Evolutionary conservation across 2,888 invertebrate species (phyloP).

Genomic region (Escarpia spicata): DNA sequence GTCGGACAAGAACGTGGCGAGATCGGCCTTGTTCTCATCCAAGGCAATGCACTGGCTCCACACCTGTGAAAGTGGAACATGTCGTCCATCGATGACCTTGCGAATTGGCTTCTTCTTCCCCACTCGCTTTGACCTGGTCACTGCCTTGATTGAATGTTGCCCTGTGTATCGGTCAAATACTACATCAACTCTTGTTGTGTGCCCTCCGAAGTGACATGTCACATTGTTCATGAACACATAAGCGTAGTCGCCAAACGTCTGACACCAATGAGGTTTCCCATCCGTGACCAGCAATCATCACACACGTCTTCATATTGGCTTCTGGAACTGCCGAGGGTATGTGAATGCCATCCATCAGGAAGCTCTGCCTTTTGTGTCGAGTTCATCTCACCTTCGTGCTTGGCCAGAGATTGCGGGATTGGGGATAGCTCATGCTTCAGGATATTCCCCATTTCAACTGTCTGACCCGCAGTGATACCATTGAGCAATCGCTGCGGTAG

Average conservation of each 20-base stretch:
- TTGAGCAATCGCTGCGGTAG: background rate
- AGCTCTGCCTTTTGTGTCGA: background rate
- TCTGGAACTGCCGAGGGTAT: background rate
- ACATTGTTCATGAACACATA: slow-evolving; percentile 6
- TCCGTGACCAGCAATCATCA: background rate
- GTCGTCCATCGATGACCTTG: too few relatives aligned
- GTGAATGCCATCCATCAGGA: background rate
- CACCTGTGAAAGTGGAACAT: too few relatives aligned
- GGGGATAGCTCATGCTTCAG: slow-evolving; percentile 17
- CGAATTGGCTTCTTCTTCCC: too few relatives aligned
- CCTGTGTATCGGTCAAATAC: background rate
- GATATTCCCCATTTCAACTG: background rate
- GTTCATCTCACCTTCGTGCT: background rate
- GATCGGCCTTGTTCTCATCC: background rate
- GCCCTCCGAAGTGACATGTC: background rate
- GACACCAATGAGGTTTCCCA: background rate
- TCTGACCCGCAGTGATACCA: background rate
- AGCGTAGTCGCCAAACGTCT: slow-evolving; percentile 18
- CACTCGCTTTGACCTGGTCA: too few relatives aligned
- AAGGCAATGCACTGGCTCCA: too few relatives aligned
- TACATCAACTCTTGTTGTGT: background rate
- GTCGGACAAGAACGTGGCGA: background rate
- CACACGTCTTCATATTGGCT: background rate
- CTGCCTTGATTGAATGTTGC: too few relatives aligned
- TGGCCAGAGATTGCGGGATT: background rate